These are phyloP conservation scores for Indri indri DNA, from an alignment of 2,113 vertebrate genomes.

Conservation along the genomic window DNA sequence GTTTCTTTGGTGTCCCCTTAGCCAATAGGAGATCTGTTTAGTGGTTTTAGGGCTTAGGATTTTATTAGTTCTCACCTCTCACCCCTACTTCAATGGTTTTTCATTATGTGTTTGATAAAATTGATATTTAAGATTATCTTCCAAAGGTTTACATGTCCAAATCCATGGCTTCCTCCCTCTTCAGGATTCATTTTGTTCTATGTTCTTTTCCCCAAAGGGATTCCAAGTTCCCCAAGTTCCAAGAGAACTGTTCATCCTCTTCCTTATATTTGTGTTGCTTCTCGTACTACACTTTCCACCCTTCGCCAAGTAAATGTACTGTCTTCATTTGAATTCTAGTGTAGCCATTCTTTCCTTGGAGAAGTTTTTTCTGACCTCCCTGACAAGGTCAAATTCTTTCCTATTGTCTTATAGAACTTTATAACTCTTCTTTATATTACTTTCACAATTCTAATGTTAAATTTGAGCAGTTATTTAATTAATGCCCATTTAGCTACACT, in stretches of 20 bases:
- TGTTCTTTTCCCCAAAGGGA: neutral
- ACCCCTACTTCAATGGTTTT: neutral
- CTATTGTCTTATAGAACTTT: neutral
- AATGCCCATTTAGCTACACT: neutral
- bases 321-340: neutral
- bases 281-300: neutral
- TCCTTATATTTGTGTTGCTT: neutral
- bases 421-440: neutral
- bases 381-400: neutral
- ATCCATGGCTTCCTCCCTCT: neutral
- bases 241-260: neutral
- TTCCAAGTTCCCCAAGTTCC: neutral
- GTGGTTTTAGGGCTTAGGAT: too few species aligned
- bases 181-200: neutral
- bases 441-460: neutral
- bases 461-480: neutral
- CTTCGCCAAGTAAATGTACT: neutral
- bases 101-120: neutral
- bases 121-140: neutral
- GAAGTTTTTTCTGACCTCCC: neutral
- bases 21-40: too few species aligned
- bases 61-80: too few species aligned
- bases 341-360: neutral
- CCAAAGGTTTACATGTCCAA: neutral
- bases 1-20: too few species aligned